Percentiles rank a stretch among this genome's conserved stretches.
These are phyloP conservation scores for Gastrophryne carolinensis DNA, from an alignment of 2,797 vertebrate species.

Conservation along the genomic window DNA sequence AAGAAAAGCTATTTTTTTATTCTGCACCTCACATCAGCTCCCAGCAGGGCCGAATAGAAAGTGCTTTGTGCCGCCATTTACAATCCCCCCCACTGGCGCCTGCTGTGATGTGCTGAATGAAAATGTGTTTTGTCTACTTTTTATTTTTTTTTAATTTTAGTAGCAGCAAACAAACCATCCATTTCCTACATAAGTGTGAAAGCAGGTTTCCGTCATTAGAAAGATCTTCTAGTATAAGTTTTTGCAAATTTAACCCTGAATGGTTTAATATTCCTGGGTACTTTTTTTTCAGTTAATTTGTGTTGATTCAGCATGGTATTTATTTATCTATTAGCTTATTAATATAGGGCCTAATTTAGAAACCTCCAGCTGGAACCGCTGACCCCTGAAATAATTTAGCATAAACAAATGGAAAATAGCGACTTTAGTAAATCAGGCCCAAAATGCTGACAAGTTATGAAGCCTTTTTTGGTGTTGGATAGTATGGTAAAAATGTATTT, in stretches of 20 bases:
- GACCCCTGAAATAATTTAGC: too few species aligned
- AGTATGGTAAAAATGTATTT: too few species aligned
- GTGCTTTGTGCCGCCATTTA: constrained; percentile 43
- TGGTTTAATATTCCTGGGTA: constrained; percentile 9
- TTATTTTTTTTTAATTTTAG: constrained; percentile 11
- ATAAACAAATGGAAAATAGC: too few species aligned
- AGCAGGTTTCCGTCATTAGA: constrained; percentile 14
- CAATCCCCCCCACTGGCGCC: constrained; percentile 35
- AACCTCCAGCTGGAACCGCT: too few species aligned
- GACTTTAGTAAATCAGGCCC: too few species aligned
- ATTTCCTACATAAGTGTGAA: constrained; percentile 36
- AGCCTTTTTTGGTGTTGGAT: too few species aligned
- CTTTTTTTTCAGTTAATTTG: background rate
- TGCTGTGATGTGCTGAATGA: constrained; percentile 27
- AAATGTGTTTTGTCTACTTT: constrained; percentile 5
- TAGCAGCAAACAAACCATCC: constrained; percentile 27
- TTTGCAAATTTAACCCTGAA: constrained; percentile 7
- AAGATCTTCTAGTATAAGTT: background rate
- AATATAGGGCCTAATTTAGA: too few species aligned
- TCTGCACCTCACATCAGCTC: constrained; percentile 25
- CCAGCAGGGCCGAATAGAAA: constrained; percentile 31
- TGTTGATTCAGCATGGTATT: too few species aligned
- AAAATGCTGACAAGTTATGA: too few species aligned
- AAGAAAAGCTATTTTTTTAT: constrained; percentile 32
- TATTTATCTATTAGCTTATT: too few species aligned